A percentile compares a stretch with the other conserved stretches of the same genome.
Evolutionary conservation across 2,113 vertebrate genomes (phyloP).

Genomic region (Platycercus adscitus): DNA sequence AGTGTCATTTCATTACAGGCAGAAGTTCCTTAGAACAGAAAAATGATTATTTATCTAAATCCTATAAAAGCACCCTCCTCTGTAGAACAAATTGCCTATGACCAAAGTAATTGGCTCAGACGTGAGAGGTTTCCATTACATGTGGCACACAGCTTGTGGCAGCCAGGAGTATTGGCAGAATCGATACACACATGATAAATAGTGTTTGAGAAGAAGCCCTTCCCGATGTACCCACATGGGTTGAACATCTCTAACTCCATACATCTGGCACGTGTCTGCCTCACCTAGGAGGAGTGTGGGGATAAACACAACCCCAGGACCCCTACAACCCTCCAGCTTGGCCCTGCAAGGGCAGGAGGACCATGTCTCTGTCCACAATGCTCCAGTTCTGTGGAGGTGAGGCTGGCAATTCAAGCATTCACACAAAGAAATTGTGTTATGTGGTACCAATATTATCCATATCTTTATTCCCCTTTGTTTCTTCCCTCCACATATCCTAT

Average conservation of each 20-base stretch:
- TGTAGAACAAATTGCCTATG: neutral
- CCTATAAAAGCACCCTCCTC: neutral
- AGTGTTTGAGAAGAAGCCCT: neutral
- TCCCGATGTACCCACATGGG: accelerated
- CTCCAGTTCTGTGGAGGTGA: neutral
- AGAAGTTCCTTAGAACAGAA: neutral
- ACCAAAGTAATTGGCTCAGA: neutral
- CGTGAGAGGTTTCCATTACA: neutral
- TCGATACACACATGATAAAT: neutral
- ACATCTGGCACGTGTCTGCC: accelerated
- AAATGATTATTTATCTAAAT: neutral
- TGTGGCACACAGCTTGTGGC: neutral
- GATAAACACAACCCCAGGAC: neutral
- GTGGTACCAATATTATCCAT: neutral
- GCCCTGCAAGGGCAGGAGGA: neutral
- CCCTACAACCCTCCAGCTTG: neutral
- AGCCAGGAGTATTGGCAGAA: neutral
- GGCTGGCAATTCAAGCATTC: too few species aligned
- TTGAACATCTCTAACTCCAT: neutral
- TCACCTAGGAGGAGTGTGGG: accelerated
- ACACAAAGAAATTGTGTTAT: accelerated
- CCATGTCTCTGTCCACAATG: accelerated
- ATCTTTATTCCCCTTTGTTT: neutral
- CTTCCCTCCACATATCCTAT: neutral
- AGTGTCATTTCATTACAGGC: neutral